These are phyloP conservation scores for Lithophane socia DNA, from an alignment of 2,888 invertebrate species.

Conservation along the genomic window DNA sequence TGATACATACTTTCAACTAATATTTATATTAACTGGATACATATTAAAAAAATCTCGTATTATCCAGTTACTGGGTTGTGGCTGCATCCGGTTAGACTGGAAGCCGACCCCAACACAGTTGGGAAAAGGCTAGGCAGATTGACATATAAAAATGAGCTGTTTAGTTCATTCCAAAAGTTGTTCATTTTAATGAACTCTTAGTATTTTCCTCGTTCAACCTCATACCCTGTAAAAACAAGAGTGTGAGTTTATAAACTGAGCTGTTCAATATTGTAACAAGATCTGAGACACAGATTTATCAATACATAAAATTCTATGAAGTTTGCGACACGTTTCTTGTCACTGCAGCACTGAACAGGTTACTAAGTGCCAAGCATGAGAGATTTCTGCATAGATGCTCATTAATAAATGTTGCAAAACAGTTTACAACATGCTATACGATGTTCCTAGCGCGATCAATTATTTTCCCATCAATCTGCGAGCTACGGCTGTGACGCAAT, in stretches of 20 bases:
- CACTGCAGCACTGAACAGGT: background rate
- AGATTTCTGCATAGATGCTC: background rate
- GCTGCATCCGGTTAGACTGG: too few species aligned
- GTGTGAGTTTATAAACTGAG: too few species aligned
- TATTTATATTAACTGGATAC: too few species aligned
- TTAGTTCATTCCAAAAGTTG: background rate
- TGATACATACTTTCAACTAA: too few species aligned
- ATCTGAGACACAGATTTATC: background rate
- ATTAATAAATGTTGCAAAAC: constrained; percentile 8
- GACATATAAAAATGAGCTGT: too few species aligned
- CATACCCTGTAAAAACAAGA: background rate
- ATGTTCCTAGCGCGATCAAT: constrained; percentile 25
- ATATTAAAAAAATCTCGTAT: too few species aligned
- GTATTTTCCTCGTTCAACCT: background rate
- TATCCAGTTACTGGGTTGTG: too few species aligned
- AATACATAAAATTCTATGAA: background rate
- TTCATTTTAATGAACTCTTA: background rate
- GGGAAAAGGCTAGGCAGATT: too few species aligned
- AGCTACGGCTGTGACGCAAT: constrained; percentile 22
- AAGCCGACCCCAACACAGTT: too few species aligned
- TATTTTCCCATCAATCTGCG: constrained; percentile 46
- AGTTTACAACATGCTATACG: background rate
- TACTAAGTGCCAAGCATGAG: background rate
- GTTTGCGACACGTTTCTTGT: background rate
- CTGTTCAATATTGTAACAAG: background rate